Conservation (phyloP, 2,888 invertebrate genomes). For the Meiosimyza platycephala region DNA sequence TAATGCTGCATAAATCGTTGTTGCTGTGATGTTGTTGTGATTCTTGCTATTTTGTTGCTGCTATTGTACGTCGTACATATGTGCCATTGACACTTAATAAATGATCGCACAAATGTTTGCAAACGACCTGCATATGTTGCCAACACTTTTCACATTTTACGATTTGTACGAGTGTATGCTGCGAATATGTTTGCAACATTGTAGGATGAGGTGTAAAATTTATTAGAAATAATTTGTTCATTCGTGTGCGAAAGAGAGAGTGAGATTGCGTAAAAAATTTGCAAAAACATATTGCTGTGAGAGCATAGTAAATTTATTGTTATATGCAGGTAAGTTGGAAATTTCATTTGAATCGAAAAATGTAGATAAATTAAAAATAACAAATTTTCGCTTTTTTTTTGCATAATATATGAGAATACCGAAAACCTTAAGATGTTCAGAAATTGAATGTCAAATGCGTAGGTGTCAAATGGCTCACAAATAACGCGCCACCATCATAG, state of each 20-base stretch:
- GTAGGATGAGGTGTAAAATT: no score
- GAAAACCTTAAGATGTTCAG: not conserved
- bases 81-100: conserved; percentile 65
- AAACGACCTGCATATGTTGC: conserved; percentile 40
- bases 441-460: conserved; percentile 34
- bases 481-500: conserved; percentile 1
- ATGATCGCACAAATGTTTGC: conserved; percentile 64
- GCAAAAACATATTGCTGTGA: no score
- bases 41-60: conserved; percentile 20
- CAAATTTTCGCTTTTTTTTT: no score
- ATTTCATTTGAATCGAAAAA: no score
- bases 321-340: no score
- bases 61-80: conserved; percentile 22
- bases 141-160: conserved; percentile 13
- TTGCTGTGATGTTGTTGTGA: not conserved
- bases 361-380: no score
- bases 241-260: no score
- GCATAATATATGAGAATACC: not conserved
- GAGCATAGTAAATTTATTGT: no score
- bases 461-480: conserved; percentile 25
- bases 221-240: no score
- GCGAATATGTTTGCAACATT: no score
- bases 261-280: no score
- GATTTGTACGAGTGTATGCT: no score
- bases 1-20: conserved; percentile 11